These are phyloP conservation scores for Trogon melanurus DNA, from an alignment of 2,113 vertebrate species.

Conservation along the genomic window DNA sequence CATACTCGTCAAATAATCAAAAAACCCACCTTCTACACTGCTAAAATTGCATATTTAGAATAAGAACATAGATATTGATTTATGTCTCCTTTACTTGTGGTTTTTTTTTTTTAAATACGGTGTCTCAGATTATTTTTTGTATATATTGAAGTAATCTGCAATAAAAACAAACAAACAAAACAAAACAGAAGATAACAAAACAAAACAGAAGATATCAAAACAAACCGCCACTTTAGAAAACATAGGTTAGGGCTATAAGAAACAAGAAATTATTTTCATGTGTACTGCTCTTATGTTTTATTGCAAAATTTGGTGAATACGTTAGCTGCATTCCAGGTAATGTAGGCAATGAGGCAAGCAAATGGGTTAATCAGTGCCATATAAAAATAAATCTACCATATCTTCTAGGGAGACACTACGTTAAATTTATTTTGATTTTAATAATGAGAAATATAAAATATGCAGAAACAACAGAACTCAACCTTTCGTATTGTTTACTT, in stretches of 20 bases:
- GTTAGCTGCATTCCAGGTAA: neutral
- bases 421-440: neutral
- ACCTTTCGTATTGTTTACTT: neutral
- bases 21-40: neutral
- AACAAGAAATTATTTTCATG: neutral
- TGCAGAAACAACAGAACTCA: neutral
- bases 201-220: neutral
- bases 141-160: too few species aligned
- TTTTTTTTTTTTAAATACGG: neutral
- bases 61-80: neutral
- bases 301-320: neutral
- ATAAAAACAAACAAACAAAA: too few species aligned
- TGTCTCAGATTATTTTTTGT: too few species aligned
- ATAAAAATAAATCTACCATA: neutral
- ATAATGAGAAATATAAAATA: neutral
- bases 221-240: fast-evolving
- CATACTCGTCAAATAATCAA: neutral
- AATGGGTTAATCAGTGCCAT: neutral
- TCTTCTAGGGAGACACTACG: neutral
- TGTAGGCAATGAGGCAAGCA: neutral
- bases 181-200: neutral
- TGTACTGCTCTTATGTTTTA: fast-evolving
- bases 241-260: neutral
- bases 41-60: neutral
- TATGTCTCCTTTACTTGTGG: neutral